Evolutionary conservation across 2,888 invertebrate genomes (phyloP).

Genomic region (Piscicola geometra): DNA sequence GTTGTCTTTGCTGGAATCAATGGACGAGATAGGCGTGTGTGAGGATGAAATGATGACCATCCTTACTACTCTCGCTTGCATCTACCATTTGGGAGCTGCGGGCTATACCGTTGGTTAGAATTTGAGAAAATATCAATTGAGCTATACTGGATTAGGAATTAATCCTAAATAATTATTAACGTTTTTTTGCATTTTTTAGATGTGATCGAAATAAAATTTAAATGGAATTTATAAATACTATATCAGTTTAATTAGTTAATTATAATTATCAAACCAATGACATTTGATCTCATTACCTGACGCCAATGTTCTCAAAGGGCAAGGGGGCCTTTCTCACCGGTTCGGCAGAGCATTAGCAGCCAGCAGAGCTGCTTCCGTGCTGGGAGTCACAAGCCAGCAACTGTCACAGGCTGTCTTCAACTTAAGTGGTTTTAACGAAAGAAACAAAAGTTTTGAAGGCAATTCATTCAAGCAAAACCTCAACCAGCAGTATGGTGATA

Average conservation of each 20-base stretch:
- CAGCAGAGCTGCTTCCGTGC: constrained; percentile 25
- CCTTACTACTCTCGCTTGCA: constrained; percentile 13
- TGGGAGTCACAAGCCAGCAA: constrained; percentile 23
- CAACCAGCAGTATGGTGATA: too few species aligned
- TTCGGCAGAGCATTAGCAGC: constrained; percentile 30
- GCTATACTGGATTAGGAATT: too few species aligned
- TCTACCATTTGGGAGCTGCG: constrained; percentile 35
- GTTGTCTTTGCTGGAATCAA: constrained; percentile 16
- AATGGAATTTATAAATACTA: too few species aligned
- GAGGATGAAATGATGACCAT: constrained; percentile 21
- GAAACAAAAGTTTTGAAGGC: neutral
- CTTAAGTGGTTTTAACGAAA: neutral
- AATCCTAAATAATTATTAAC: too few species aligned
- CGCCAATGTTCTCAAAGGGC: constrained; percentile 7
- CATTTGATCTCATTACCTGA: neutral
- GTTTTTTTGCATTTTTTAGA: too few species aligned
- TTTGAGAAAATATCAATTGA: too few species aligned
- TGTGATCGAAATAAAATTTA: neutral
- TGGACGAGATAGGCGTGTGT: constrained; percentile 19
- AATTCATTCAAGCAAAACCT: too few species aligned
- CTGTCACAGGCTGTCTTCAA: constrained; percentile 30
- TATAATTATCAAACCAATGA: too few species aligned
- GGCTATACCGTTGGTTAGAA: constrained; percentile 32
- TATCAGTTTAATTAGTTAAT: too few species aligned
- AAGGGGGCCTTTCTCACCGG: neutral